Evolutionary conservation across 2,797 vertebrate genomes (phyloP), one percentile per base, ranked within the genome.

Genomic region (Rhinogobio ventralis): DNA sequence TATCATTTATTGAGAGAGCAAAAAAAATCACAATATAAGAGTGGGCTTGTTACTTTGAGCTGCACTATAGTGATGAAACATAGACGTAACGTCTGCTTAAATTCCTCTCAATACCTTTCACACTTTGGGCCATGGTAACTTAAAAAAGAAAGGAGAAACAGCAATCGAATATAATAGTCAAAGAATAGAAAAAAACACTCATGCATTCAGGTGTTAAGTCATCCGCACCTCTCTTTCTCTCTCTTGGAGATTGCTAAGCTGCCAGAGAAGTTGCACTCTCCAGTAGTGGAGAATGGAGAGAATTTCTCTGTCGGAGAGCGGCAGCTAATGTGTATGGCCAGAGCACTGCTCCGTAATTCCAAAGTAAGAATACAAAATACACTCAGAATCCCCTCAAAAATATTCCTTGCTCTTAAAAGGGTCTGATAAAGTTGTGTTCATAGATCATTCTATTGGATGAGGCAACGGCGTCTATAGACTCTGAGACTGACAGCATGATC

Each of bases 361-460:
- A 95, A 96, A 94, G 95, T 96, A 89, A 93, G 78, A 15, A 66
- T 36, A 19, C 36, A 77, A 64, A 42, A 67, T 82, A 79, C 71
- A 25, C 33, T 55, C 11, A 57, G 36, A 53, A 68, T 20, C 9
- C 23, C 8, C 4, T 45, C 9, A 5, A 25, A 78, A 78, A n/a
- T 57, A 20, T 33, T 33, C 28, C 2, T 57, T 33, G 8, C 60
- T 46, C n/a, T 49, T 11, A 36, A 39, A 15, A n/a, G 57, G 2
- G 25, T 53, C 53, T 55, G 33, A 51, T 72, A 8, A 33, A 36
- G 60, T 72, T 87, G 87, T 9, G 67, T 51, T 30, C 7, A 36
- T 88, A 97, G 96, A 96, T 97, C 86, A 95, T 97, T 77, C 74
- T 97, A 20, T 88, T 97, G 42, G 96, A 97, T 7, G 96, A 97